Evolutionary conservation across 2,888 invertebrate species (phyloP), one percentile per base, ranked within the genome.

Genomic region (Falcaria lacertinaria): DNA sequence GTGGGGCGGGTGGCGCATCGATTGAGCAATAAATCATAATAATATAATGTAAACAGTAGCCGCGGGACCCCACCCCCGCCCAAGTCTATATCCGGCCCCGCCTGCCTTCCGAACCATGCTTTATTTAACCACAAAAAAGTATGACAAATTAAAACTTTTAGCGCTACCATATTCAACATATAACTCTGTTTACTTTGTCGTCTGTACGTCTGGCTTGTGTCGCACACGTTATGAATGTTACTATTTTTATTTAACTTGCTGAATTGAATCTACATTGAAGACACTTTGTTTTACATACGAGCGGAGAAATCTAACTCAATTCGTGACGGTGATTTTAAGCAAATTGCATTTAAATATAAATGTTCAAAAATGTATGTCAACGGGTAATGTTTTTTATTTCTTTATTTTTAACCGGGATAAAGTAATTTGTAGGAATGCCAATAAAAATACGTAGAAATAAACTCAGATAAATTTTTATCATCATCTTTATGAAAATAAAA

Each of bases 1-100:
- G 43, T 56, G 53, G 58, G 51, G 60, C 54, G 57, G 60, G 65
- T 60, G 69, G 66, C 64, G 67, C 78, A 77, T 81, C 84, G 82
- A 87, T 86, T 81, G 74, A 84, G 82, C 67, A 80, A 86, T 85
- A 85, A 86, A 86, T 87, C 83, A 86, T 79, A 77, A 80, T 79
- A 79, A 80, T 80, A 82, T 82, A 80, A 79, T 75, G 79, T 83
- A 84, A 84, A 85, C 83, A 83, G 75, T 64, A 64, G 60, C 61
- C 70, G 64, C 54, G 68, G 71, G 66, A 64, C 64, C 68, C 56
- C 53, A 58, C 50, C 60, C 63, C 54, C 63, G 58, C 55, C 53
- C 57, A 48, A 43, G 33, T 35, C 28, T 40, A 37, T 43, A 45
- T 37, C 37, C 25, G 37, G 37, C 37, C 37, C 37, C 37, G 37